A percentile compares a stretch with the other conserved stretches of the same genome.
phyloP scores from a whole-genome alignment of 2,888 invertebrate species.

The Bellardia bayeri region DNA sequence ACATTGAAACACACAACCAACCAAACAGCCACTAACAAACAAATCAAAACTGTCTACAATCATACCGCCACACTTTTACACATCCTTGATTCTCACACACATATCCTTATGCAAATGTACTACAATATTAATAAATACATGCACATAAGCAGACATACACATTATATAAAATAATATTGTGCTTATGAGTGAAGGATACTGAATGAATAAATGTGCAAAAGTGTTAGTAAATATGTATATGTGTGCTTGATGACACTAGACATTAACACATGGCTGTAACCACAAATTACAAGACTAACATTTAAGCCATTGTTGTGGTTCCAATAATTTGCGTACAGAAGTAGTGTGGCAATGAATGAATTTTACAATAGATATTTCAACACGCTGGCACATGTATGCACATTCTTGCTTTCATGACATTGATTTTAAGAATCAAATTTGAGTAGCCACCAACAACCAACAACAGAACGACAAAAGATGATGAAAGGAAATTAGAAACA shows the following conservation, averaged over 20 bases:
- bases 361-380: conserved; percentile 7
- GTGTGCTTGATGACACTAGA: conserved; percentile 45
- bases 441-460: conserved; percentile 6
- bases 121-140: neutral
- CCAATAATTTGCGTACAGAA: conserved; percentile 60
- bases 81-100: neutral
- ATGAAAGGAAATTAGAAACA: conserved; percentile 46
- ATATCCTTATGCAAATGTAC: neutral
- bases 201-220: conserved; percentile 6
- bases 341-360: conserved; percentile 46
- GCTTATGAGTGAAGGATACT: conserved; percentile 13
- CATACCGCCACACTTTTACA: neutral
- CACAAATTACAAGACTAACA: conserved; percentile 66
- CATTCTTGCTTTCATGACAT: conserved; percentile 22
- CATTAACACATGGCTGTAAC: conserved; percentile 61
- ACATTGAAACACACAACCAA: conserved; percentile 15
- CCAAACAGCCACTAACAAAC: conserved; percentile 41
- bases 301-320: conserved; percentile 68
- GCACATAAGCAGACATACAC: neutral
- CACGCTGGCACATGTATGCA: neutral
- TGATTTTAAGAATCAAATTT: conserved; percentile 48
- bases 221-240: conserved; percentile 19
- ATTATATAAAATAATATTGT: conserved; percentile 27
- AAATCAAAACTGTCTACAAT: conserved; percentile 53
- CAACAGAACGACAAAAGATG: conserved; percentile 33